phyloP scores from a whole-genome alignment of 1,140 invertebrate genomes.

The Drosophila suzukii region DNA sequence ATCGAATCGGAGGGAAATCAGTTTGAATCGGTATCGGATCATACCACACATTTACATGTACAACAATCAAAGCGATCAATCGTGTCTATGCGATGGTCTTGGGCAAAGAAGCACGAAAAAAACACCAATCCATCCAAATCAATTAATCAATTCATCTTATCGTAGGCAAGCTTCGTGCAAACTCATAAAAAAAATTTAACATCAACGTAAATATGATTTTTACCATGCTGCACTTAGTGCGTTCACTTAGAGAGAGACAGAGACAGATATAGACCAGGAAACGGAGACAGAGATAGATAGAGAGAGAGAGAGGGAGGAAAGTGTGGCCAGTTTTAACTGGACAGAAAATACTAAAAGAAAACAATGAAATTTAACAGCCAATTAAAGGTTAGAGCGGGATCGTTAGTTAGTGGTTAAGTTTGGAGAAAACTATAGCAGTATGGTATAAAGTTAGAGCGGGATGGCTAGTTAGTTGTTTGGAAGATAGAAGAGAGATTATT shows the following conservation, averaged over 20 bases:
- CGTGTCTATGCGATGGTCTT: constrained; percentile 34
- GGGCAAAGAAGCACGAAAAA: constrained; percentile 17
- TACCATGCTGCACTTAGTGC: constrained; percentile 54
- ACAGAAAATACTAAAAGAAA: not conserved
- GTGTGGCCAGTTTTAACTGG: constrained; percentile 8
- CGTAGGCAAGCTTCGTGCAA: constrained; percentile 49
- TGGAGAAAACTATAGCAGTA: not conserved
- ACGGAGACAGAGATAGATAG: constrained; percentile 15
- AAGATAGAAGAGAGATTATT: constrained; percentile 1
- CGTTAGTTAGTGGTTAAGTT: not conserved
- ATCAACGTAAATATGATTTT: constrained; percentile 17
- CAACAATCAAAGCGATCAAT: constrained; percentile 50
- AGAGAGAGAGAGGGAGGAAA: constrained; percentile 22
- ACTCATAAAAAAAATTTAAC: constrained; percentile 17
- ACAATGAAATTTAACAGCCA: not conserved
- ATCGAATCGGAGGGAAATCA: constrained; percentile 13
- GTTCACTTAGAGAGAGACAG: constrained; percentile 25
- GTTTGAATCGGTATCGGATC: constrained; percentile 2
- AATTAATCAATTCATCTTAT: constrained; percentile 65
- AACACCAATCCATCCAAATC: constrained; percentile 48
- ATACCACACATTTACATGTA: constrained; percentile 22
- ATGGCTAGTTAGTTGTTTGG: constrained; percentile 2
- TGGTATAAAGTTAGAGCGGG: constrained; percentile 1
- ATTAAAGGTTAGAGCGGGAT: not conserved
- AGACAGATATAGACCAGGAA: constrained; percentile 20